Conservation (phyloP, 1,140 invertebrate species). For the Amphibalanus amphitrite region DNA sequence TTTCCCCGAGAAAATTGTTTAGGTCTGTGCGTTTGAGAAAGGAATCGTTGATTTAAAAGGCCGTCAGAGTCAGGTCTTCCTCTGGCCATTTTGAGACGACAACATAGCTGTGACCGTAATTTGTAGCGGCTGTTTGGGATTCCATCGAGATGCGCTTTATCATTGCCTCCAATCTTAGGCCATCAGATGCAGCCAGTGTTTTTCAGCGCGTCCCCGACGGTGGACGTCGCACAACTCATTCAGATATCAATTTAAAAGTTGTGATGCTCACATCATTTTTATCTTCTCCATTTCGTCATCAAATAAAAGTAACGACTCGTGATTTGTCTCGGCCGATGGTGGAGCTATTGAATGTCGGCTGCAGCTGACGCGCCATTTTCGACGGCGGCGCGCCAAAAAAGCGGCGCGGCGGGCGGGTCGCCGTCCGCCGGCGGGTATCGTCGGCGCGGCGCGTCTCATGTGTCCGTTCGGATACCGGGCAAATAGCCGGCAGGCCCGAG, state of each 20-base stretch:
- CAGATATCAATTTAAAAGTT: neutral
- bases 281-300: conserved; percentile 1
- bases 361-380: conserved; percentile 1
- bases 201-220: neutral
- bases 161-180: neutral
- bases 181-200: neutral
- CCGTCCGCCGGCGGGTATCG: neutral
- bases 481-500: neutral
- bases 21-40: no score
- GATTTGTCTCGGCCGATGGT: neutral
- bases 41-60: no score
- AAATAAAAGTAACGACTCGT: conserved; percentile 2
- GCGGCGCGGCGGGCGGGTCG: neutral
- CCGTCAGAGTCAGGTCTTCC: no score
- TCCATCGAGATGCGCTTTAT: neutral
- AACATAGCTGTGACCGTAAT: no score
- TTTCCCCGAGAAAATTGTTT: no score
- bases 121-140: no score
- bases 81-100: no score
- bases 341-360: neutral
- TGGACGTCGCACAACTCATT: neutral
- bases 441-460: no score
- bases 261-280: conserved; percentile 1
- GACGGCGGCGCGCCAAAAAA: neutral
- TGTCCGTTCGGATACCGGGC: no score